Evolutionary conservation across 2,113 vertebrate species (phyloP).

Genomic region (Phodopus roborovskii): DNA sequence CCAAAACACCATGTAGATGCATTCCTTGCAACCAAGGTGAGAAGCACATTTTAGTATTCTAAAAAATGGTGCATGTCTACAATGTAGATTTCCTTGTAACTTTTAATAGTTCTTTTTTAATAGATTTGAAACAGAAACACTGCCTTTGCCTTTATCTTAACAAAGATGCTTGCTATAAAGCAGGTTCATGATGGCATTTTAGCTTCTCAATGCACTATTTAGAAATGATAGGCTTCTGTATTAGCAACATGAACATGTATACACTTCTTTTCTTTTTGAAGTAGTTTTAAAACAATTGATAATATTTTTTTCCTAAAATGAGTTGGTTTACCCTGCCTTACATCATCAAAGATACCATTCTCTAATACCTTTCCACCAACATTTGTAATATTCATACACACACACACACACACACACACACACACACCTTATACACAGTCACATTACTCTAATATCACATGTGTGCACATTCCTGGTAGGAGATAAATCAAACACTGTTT

Average conservation of each 20-base stretch:
- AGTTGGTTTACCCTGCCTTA: not conserved
- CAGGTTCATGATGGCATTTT: not conserved
- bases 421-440: not conserved
- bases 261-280: constrained; percentile 18
- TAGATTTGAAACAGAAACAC: not conserved
- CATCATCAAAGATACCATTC: not conserved
- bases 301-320: constrained; percentile 40
- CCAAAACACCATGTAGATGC: constrained; percentile 7
- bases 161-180: not conserved
- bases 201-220: not conserved
- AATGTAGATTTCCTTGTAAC: not conserved
- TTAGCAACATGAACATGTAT: not conserved
- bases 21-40: constrained; percentile 24
- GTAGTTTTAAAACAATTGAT: not conserved
- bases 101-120: not conserved
- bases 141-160: not conserved
- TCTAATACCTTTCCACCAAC: not conserved
- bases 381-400: not conserved
- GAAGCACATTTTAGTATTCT: constrained; percentile 23
- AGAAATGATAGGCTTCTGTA: not conserved
- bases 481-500: constrained; percentile 1
- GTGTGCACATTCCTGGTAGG: not conserved
- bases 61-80: not conserved
- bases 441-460: not conserved
- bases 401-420: not conserved